These are phyloP conservation scores for Nycticorax nycticorax DNA, from an alignment of 2,113 vertebrate species.

Conservation along the genomic window DNA sequence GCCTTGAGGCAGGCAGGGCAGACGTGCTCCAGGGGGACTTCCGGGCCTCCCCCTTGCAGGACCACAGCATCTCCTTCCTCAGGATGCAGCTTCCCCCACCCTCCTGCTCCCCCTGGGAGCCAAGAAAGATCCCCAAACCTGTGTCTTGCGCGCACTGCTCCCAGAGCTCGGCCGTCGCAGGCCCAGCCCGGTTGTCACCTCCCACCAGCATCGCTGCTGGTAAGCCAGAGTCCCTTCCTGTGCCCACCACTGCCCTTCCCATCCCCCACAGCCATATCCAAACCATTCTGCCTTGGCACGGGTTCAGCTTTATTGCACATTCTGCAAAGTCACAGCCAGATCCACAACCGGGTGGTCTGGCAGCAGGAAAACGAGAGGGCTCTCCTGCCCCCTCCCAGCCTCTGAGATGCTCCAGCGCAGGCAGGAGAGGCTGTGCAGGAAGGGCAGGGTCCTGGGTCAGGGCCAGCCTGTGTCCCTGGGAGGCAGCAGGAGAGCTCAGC, in stretches of 20 bases:
- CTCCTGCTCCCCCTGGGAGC: background rate
- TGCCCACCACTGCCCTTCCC: background rate
- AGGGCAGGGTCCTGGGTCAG: background rate
- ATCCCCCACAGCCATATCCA: background rate
- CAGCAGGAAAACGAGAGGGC: background rate
- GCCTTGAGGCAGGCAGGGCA: background rate
- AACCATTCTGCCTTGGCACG: background rate
- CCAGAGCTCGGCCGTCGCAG: background rate
- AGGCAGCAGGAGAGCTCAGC: background rate
- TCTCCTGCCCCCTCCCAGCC: background rate
- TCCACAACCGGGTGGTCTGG: background rate
- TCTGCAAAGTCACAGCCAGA: background rate
- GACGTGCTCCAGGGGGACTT: accelerated
- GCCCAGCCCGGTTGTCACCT: background rate
- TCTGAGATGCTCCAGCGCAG: background rate
- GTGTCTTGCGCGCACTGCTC: accelerated
- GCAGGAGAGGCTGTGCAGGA: background rate
- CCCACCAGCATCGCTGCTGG: background rate
- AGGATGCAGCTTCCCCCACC: background rate
- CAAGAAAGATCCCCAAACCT: background rate
- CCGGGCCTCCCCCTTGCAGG: background rate
- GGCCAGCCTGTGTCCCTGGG: accelerated
- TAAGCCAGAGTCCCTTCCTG: background rate
- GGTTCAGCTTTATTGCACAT: constrained; percentile 26
- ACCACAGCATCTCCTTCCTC: background rate